Percentiles rank a stretch among this genome's conserved stretches.
phyloP scores from a whole-genome alignment of 2,113 vertebrate genomes.

The Chlorodrepanis virens region DNA sequence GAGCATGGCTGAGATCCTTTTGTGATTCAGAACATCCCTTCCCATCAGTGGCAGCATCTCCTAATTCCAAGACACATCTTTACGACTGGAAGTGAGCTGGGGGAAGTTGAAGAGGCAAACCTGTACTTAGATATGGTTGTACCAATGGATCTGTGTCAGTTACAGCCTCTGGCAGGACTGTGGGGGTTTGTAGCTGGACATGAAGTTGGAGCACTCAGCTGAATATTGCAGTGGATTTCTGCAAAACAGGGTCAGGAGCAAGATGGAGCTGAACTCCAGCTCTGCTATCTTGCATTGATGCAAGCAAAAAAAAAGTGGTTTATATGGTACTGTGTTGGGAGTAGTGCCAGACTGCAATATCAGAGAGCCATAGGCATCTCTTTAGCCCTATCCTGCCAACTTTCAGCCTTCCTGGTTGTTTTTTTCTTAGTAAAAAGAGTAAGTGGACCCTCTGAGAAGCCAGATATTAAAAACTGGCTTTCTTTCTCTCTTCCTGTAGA shows the following conservation, averaged over 20 bases:
- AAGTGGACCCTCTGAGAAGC: neutral
- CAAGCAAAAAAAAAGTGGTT: neutral
- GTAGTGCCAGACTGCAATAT: neutral
- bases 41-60: neutral
- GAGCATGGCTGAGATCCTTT: neutral
- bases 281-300: neutral
- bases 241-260: neutral
- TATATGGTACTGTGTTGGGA: neutral
- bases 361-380: neutral
- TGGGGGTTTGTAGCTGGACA: neutral
- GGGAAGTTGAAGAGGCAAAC: neutral
- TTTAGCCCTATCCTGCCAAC: neutral
- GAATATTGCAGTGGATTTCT: neutral
- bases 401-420: neutral
- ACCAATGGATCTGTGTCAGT: neutral
- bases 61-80: neutral
- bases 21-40: neutral
- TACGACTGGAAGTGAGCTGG: neutral
- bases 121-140: neutral
- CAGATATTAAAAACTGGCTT: neutral
- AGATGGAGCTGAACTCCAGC: neutral
- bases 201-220: fast-evolving
- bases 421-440: neutral
- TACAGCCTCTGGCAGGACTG: neutral
- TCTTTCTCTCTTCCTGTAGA: neutral